Conservation (phyloP, 2,888 invertebrate genomes). For the Himalopsyche kuldschensis region DNA sequence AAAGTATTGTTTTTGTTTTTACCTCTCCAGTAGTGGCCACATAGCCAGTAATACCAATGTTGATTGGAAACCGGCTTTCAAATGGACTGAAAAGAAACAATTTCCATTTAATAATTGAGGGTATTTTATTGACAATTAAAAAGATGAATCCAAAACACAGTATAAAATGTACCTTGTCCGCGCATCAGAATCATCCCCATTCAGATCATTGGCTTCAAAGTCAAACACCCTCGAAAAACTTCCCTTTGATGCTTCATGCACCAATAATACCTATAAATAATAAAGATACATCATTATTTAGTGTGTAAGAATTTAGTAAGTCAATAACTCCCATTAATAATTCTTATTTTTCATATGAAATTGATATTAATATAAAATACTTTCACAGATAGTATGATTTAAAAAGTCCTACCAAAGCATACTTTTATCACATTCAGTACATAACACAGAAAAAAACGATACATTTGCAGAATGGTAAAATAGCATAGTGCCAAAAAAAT, state of each 20-base stretch:
- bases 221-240: conserved; percentile 94
- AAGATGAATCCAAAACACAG: conserved; percentile 25
- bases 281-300: background rate
- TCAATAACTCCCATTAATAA: background rate
- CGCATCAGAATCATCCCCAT: conserved; percentile 77
- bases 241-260: conserved; percentile 87
- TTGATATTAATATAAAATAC: too few relatives aligned
- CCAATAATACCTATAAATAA: conserved; percentile 71
- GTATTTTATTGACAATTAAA: background rate
- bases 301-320: too few relatives aligned
- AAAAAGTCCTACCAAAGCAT: too few relatives aligned
- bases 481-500: too few relatives aligned
- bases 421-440: too few relatives aligned
- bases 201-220: conserved; percentile 86
- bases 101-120: background rate
- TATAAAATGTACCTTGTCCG: conserved; percentile 64
- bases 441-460: too few relatives aligned
- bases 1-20: conserved; percentile 44
- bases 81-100: conserved; percentile 67
- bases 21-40: conserved; percentile 96
- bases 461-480: too few relatives aligned
- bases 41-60: conserved; percentile 92
- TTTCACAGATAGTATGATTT: too few relatives aligned
- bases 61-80: conserved; percentile 92
- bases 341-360: background rate